Evolutionary conservation across 2,113 vertebrate genomes (phyloP), one percentile per base, ranked within the genome.

Genomic region (Seriola aureovittata): DNA sequence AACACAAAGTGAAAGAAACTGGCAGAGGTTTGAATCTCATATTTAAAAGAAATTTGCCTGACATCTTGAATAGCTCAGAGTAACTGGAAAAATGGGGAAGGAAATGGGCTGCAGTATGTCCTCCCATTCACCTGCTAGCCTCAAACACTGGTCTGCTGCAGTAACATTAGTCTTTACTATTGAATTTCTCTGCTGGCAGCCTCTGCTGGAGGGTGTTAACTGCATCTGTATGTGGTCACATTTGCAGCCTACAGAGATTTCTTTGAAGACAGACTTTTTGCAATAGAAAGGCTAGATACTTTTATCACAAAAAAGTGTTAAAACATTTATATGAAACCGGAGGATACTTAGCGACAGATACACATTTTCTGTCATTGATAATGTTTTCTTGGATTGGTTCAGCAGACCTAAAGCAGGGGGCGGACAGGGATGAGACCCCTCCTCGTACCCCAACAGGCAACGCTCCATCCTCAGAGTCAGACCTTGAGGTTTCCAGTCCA

Each of bases 391-490:
- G 48, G 5, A n/a, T 65, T 70, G 70, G 67, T 14, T 71, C 46
- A 48, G 40, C 54, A 91, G 90, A 91, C 7, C 1, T 75, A 5
- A 90, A 91, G 54, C 85, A 65, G 84, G 94, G 78, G 0, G 96
- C 93, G 0, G 97, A 98, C 78, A 97, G 96, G 5, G 97, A 99
- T 42, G 98, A 99, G 78, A 98, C 97, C 34, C 98, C 97, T 0
- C 97, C 98, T 14, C 96, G 97, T 89, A 99, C 98, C 0, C 98
- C 98, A 57, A 99, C 98, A 14, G 98, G 98, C 25, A 98, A 98
- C 11, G 97, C 97, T 17, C 97, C 96, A 0, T 99, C 97, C 52
- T 99, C 98, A 0, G 98, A 99, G 91, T 99, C 98, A 0, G 98
- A 99, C 92, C 96, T 98, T 34, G 98, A 99, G 81, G 96, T 97